Percentiles rank a stretch among this genome's conserved stretches.
Conservation (phyloP, 1,140 invertebrate genomes). For the Meloidogyne floridensis region DNA sequence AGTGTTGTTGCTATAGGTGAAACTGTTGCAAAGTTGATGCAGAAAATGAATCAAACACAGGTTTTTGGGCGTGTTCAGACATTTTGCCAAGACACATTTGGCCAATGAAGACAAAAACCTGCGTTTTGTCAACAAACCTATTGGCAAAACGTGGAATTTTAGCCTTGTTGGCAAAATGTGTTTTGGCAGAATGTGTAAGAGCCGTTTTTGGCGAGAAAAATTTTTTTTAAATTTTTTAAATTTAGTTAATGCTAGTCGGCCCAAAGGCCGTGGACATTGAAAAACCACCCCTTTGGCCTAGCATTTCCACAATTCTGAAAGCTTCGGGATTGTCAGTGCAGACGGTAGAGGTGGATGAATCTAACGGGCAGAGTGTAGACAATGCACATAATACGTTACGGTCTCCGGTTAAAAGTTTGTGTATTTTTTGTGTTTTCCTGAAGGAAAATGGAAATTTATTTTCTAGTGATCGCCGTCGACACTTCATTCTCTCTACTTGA, state of each 20-base stretch:
- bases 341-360: conserved; percentile 26
- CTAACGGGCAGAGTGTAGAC: conserved; percentile 2
- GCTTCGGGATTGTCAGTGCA: not conserved
- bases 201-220: not conserved
- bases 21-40: conserved; percentile 43
- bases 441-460: too few relatives aligned
- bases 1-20: conserved; percentile 32
- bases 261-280: conserved; percentile 24
- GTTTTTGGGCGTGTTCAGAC: conserved; percentile 14
- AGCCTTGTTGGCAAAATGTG: too few relatives aligned
- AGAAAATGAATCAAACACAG: conserved; percentile 31
- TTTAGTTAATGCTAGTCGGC: conserved; percentile 33
- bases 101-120: too few relatives aligned
- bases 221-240: conserved; percentile 5
- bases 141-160: too few relatives aligned
- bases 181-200: too few relatives aligned
- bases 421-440: not conserved
- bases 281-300: conserved; percentile 18
- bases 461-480: conserved; percentile 45
- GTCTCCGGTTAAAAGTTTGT: conserved; percentile 33
- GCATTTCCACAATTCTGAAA: not conserved
- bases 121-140: too few relatives aligned
- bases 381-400: conserved; percentile 21
- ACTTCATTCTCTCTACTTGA: conserved; percentile 17
- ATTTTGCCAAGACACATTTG: too few relatives aligned